Base-by-base conservation (phyloP, 30 jellyfish, hydroid and myxozoan species). In the Aurelia sp. region DNA sequence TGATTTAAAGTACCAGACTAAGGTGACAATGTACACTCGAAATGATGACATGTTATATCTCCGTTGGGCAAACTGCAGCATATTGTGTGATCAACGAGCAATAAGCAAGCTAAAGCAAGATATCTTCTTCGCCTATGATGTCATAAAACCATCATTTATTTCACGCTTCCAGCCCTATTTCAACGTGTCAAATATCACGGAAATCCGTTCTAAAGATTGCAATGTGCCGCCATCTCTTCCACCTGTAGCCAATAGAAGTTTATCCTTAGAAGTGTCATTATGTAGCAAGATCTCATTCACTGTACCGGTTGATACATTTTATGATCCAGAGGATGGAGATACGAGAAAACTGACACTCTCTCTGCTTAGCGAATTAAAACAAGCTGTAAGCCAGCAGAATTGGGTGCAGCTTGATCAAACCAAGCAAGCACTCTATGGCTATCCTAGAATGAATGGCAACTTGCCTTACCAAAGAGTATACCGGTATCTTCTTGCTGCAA, bases 341-440 rank as follows among this genome's bases (percentile, higher is more conserved):
- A 84, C 98, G 33, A 77, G 91, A 71, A 82, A 65, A 13, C 65
- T 93, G 53, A 61, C 52, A 11, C 76, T 93, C 11, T 82, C 86
- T 30, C 48, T 93, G 64, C 73, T 93, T 16, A 81, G 91, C 10
- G 81, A 33, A 21, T 72, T 85, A 20, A 70, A 73, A 33, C 80
- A 87, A 13, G 87, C 93, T 19, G 47, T 93, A 4, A 76, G 91
- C 18, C 11, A 35, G 8, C 63, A 35, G 10, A 85, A 61, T 53
- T 93, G 98, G 98, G 84, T 93, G 13, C 89, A 72, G 61, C 73
- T 93, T 10, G 98, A 93, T 64, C 83, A 67, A 19, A 27, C 47
- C 21, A 88, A 62, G 59, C 98, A 82, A 61, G 47, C 67, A 23
- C 22, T 93, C 27, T 70, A 73, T 59, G 98, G 98, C 6, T 88